A percentile compares a stretch with the other conserved stretches of the same genome.
Conservation (phyloP, 2,113 vertebrate genomes). For the Elgaria multicarinata region DNA sequence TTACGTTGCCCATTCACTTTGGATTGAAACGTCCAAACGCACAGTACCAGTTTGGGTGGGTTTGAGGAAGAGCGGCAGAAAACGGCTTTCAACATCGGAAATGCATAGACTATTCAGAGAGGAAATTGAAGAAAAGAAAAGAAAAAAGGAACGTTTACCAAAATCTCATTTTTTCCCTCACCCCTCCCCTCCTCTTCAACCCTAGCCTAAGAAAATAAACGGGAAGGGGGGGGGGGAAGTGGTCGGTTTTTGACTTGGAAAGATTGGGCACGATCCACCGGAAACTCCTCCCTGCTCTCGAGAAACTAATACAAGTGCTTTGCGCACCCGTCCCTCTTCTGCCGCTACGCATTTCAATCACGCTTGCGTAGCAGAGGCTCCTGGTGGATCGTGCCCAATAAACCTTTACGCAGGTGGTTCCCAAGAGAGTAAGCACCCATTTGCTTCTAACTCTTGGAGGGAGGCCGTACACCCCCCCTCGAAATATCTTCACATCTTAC, state of each 20-base stretch:
- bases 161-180: neutral
- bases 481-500: neutral
- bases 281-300: neutral
- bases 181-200: neutral
- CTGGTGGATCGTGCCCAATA: neutral
- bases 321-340: no score
- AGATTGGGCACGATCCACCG: neutral
- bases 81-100: conserved; percentile 53
- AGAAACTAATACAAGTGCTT: no score
- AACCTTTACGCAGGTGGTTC: conserved; percentile 40
- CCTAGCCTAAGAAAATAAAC: neutral
- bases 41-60: conserved; percentile 22
- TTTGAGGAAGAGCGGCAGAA: conserved; percentile 47
- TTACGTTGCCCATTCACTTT: conserved; percentile 69
- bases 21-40: conserved; percentile 46
- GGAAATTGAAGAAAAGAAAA: neutral
- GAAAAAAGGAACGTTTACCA: neutral
- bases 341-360: neutral
- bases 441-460: conserved; percentile 36
- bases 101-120: conserved; percentile 74
- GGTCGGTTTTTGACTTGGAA: neutral
- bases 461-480: neutral
- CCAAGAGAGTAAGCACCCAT: conserved; percentile 62
- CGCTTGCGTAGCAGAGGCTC: neutral
- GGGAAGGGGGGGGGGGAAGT: neutral